A percentile compares a stretch with the other conserved stretches of the same genome.
These are phyloP conservation scores for Alauda arvensis DNA, from an alignment of 2,797 vertebrate species.

Conservation along the genomic window DNA sequence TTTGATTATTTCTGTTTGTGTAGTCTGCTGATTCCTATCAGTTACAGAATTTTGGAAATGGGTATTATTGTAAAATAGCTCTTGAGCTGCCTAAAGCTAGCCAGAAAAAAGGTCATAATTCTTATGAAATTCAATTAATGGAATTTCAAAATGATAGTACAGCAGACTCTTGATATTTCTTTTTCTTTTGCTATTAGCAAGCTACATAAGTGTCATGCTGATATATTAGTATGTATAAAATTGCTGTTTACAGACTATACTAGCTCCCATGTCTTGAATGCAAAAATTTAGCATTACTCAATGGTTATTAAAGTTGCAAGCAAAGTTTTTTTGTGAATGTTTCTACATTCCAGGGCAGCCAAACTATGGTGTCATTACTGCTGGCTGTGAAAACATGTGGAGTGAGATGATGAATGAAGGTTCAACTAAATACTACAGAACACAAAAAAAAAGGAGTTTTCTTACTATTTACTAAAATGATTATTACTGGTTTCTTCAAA, in stretches of 20 bases:
- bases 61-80: background rate
- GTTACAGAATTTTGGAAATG: background rate
- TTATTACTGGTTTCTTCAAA: background rate
- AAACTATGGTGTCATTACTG: background rate
- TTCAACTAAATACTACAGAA: background rate
- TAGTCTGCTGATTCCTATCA: background rate
- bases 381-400: background rate
- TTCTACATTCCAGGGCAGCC: background rate
- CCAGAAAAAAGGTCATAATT: background rate
- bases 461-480: background rate
- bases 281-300: background rate
- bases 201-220: background rate
- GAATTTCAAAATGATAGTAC: background rate
- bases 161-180: background rate
- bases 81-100: background rate
- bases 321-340: background rate
- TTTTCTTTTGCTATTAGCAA: background rate
- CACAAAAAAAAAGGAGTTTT: background rate
- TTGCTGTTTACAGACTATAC: background rate
- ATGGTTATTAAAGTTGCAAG: background rate
- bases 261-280: background rate
- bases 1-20: background rate
- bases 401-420: background rate
- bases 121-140: background rate
- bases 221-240: background rate